These are phyloP conservation scores for Notechis scutatus DNA, from an alignment of 2,113 vertebrate genomes.

Conservation along the genomic window DNA sequence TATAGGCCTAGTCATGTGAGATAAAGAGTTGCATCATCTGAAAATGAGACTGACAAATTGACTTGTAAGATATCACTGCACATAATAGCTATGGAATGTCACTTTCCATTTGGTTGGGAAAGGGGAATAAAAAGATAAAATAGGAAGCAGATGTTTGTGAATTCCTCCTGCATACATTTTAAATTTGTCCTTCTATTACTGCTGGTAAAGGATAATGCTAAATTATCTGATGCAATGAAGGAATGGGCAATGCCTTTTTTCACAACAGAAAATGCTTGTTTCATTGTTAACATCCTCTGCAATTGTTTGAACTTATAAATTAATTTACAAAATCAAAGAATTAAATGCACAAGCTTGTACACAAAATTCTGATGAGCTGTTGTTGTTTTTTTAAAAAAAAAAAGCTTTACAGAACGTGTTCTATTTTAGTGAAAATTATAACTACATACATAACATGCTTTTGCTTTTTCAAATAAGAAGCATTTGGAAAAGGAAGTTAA, in stretches of 20 bases:
- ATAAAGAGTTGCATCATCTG: constrained; percentile 76
- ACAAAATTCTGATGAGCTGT: not conserved
- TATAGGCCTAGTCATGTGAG: constrained; percentile 75
- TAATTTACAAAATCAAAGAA: constrained; percentile 46
- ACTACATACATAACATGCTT: not conserved
- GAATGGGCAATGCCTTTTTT: constrained; percentile 48
- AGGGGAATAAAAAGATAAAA: not conserved
- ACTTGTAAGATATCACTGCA: constrained; percentile 58
- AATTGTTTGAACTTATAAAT: constrained; percentile 41
- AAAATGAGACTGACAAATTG: constrained; percentile 69
- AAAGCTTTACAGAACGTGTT: not conserved
- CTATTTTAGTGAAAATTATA: not conserved
- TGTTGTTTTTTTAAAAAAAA: not conserved
- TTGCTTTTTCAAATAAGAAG: not conserved
- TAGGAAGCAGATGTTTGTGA: constrained; percentile 31
- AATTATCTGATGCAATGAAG: constrained; percentile 34
- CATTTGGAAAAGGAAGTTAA: not conserved
- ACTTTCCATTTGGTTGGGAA: constrained; percentile 22
- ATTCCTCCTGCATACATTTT: not conserved
- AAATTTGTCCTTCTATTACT: constrained; percentile 6
- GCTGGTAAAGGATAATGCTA: constrained; percentile 39
- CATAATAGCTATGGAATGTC: constrained; percentile 54
- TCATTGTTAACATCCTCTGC: constrained; percentile 42
- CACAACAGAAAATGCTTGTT: constrained; percentile 46
- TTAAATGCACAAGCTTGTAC: constrained; percentile 5